Conservation (phyloP, 2,797 vertebrate species). For the Danio aesculapii region DNA sequence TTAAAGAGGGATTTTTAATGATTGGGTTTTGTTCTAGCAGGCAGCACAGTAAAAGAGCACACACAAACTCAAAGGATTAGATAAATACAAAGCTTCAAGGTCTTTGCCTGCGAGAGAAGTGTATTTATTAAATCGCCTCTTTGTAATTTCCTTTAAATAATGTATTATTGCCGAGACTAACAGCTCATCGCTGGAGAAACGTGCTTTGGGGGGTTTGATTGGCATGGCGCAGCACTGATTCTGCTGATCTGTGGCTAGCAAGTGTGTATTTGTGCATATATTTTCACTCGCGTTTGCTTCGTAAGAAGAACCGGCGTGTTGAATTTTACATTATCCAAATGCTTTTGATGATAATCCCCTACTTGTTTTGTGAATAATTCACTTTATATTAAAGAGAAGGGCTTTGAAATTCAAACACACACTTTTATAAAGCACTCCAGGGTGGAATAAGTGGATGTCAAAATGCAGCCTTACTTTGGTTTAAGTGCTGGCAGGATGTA, state of each 20-base stretch:
- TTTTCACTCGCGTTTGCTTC: constrained; percentile 9
- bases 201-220: constrained; percentile 59
- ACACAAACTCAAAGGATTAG: constrained; percentile 75
- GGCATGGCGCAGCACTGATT: constrained; percentile 25
- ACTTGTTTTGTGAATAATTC: constrained; percentile 60
- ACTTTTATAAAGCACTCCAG: constrained; percentile 38
- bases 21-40: constrained; percentile 75
- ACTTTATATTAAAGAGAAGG: constrained; percentile 50
- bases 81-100: constrained; percentile 74
- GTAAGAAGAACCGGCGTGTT: constrained; percentile 26
- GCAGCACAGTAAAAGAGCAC: constrained; percentile 69
- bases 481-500: constrained; percentile 15
- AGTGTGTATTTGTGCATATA: constrained; percentile 29
- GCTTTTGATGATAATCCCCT: constrained; percentile 54
- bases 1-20: constrained; percentile 75
- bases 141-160: constrained; percentile 78
- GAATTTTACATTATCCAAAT: constrained; percentile 53
- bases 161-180: constrained; percentile 69
- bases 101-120: constrained; percentile 69
- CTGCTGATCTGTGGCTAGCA: constrained; percentile 36
- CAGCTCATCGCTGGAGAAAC: constrained; percentile 59
- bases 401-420: constrained; percentile 55
- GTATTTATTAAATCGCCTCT: constrained; percentile 71
- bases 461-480: constrained; percentile 23
- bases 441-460: constrained; percentile 41